phyloP scores from a whole-genome alignment of 2,113 vertebrate genomes.

The Bujurquina vittata region DNA sequence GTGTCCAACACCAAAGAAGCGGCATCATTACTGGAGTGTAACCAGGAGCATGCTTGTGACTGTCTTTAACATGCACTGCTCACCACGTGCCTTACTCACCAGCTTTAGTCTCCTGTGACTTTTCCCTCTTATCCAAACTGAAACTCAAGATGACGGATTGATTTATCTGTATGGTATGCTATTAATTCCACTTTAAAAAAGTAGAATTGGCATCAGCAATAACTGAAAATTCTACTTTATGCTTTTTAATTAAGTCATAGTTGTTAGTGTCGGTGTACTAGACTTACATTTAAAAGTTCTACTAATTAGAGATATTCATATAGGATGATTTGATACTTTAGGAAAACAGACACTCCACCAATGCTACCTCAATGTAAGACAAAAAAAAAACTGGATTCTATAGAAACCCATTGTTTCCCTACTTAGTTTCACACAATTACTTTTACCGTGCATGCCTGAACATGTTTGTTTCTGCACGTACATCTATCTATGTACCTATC shows the following conservation, averaged over 20 bases:
- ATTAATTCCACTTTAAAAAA: not conserved
- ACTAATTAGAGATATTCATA: not conserved
- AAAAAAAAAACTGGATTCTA: not conserved
- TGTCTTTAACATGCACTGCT: too few relatives aligned
- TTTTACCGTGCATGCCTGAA: not conserved
- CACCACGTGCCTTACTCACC: too few relatives aligned
- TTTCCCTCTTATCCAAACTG: too few relatives aligned
- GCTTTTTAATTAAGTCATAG: not conserved
- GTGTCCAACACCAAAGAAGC: not conserved
- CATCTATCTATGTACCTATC: not conserved
- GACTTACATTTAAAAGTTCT: not conserved
- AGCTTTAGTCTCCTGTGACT: too few relatives aligned
- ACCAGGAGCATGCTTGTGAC: too few relatives aligned
- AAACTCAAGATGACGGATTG: too few relatives aligned
- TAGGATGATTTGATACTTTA: not conserved
- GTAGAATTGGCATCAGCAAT: not conserved
- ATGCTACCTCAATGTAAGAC: not conserved
- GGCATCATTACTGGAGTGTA: not conserved
- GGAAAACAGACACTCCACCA: not conserved
- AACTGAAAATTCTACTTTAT: not conserved
- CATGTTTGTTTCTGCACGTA: not conserved
- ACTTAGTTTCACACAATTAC: not conserved
- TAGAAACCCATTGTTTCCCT: not conserved
- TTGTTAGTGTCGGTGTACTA: not conserved
- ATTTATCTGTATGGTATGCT: not conserved